Base-by-base conservation (phyloP, 53 echinoderm and acorn worm genomes). In the Paracentrotus lividus region DNA sequence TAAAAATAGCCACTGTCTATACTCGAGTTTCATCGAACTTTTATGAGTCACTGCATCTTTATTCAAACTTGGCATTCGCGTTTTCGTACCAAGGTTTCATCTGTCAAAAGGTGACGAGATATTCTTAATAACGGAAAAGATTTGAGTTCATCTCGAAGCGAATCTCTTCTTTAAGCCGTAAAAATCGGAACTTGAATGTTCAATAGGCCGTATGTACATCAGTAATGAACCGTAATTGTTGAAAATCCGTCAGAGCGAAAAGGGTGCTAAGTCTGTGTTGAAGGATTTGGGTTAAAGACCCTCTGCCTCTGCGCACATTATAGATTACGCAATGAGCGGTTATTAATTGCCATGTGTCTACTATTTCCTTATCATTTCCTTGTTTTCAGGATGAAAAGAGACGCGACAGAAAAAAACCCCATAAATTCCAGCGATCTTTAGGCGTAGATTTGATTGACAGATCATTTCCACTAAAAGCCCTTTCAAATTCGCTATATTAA, bases 401-500 rank as follows among this genome's bases (percentile, higher is more conserved):
- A 86, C 20, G 56, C 15, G 27, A 56, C 20, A 29, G 86, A 86
- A 54, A 86, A 55, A n/a, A n/a, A n/a, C n/a, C n/a, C 56, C 21
- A 36, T 34, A 56, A 86, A 54, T 33, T 56, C 55, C 34, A 20
- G 38, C 26, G 20, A 86, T 32, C 86, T 86, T 26, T 18, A 14
- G 53, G 86, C 86, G 55, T 56, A 23, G 56, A 34, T 86, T 86
- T 86, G 86, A 86, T 57, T 86, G 86, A 86, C 86, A 86, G 86
- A 20, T 86, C 32, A 86, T 86, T 86, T 86, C 36, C 18, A 56
- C 55, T 86, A 55, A 55, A 86, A 55, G 55, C 55, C 86, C 86
- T 1, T 81, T 26, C 81, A 45, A 81, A 81, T 47, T n/a, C 49
- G 24, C 47, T 23, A 40, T 20, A 47, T 26, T 45, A 47, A 81